These are phyloP conservation scores for Leuciscus idus DNA, from an alignment of 2,113 vertebrate genomes.

Conservation along the genomic window DNA sequence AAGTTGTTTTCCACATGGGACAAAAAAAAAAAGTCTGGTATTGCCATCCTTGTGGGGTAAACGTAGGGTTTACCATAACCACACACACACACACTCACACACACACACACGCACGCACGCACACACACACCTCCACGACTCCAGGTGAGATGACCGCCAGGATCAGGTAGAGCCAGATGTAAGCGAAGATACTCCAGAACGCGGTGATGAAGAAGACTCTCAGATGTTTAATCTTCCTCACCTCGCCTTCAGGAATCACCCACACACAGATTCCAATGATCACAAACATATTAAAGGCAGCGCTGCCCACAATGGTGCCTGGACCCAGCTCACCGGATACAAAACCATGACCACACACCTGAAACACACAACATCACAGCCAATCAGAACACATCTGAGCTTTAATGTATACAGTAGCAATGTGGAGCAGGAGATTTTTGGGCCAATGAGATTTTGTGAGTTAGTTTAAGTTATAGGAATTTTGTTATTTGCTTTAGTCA, in stretches of 20 bases:
- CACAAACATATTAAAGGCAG: conserved; percentile 98
- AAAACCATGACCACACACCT: conserved; percentile 91
- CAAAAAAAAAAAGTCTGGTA: too few species aligned
- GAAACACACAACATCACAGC: conserved; percentile 24
- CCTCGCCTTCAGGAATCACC: conserved; percentile 85
- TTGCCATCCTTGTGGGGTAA: too few species aligned
- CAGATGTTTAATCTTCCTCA: conserved; percentile 91
- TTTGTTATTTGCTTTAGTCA: not conserved
- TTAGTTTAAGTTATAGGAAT: not conserved
- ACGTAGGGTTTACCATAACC: too few species aligned
- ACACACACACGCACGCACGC: not conserved
- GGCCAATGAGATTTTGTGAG: not conserved
- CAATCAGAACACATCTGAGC: not conserved
- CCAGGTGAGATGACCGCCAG: conserved; percentile 89
- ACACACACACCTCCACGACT: conserved; percentile 78
- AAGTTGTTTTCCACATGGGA: too few species aligned
- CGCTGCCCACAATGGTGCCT: conserved; percentile 93
- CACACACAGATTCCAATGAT: conserved; percentile 93
- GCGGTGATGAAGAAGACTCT: conserved; percentile 96
- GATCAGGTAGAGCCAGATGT: conserved; percentile 97
- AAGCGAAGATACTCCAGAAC: conserved; percentile 98
- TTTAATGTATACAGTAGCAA: not conserved
- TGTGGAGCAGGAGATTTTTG: not conserved
- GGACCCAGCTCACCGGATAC: conserved; percentile 88
- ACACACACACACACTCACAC: conserved; percentile 55